Base-by-base conservation (phyloP, 2,888 invertebrate genomes). In the Drosophila leonis region DNA sequence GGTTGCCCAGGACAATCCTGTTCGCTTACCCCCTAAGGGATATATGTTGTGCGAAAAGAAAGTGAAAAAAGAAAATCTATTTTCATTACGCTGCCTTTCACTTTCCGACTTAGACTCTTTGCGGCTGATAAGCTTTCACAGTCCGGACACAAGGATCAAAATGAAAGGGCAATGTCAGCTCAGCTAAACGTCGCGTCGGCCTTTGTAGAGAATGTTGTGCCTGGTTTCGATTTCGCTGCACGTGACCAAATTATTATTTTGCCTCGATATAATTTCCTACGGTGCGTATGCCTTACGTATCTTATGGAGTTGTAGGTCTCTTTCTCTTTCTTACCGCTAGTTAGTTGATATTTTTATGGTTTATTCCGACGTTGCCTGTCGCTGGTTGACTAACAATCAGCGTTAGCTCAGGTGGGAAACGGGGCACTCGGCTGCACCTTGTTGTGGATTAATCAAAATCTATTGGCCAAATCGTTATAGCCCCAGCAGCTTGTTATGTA, bases 181-280 rank as follows among this genome's bases (percentile, higher is more conserved):
- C 48, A 73, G 78, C 72, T 65, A 73, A 80, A 70, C 65, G 46
- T 15, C 18, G 29, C 64, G 46, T 4, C 29, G 18, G 20, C 7
- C 37, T 20, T 48, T 61, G 20, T 15, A n/a, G 20, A 10, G 7
- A 13, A 5, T 1, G 20, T 48, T 49, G 57, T 18, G 15, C 6
- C 24, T 8, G 33, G 62, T 48, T 64, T 78, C 80, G 77, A 80
- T 83, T 76, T 79, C 81, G 41, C 41, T 31, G 86, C 84, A 84
- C 84, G 84, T 84, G 84, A 88, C 84, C 82, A 79, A 88, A 86
- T 83, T 83, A 84, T 72, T 69, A 67, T 67, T 35, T 35, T n/a
- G 48, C 29, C 44, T 55, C 42, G 48, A 55, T 60, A 48, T 62
- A 55, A 66, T 72, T 69, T 65, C 51, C 48, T 61, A n/a, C 63